Base-by-base conservation (phyloP, 2,113 vertebrate species). In the Percina caprodes region DNA sequence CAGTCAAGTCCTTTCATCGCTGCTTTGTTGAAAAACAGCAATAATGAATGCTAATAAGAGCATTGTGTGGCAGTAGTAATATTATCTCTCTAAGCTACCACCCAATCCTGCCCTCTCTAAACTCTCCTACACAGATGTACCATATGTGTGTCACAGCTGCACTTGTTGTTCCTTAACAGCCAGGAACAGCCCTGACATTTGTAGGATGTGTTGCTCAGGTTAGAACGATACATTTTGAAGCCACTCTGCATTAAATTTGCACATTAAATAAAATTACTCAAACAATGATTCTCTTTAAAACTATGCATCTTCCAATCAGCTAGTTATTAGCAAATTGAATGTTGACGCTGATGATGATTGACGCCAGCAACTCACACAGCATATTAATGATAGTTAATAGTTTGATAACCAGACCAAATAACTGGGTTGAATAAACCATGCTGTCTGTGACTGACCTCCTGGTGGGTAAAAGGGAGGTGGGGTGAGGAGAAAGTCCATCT, bases 401-500 rank as follows among this genome's bases (percentile, higher is more conserved):
- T 51, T 21, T 65, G 30, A 67, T 19, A 19, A 13, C 26, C 6
- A 54, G 52, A 58, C 46, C 5, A 42, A 58, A 58, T 42, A 42
- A 73, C 21, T 26, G 4, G 5, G 9, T 0, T 26, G 14, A 21
- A 72, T 45, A 39, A 76, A 54, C 1, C 75, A 71, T 4, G 35
- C 6, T 4, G 33, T 45, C 24, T 0, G 62, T 60, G 69, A 87
- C 96, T 94, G 79, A 99, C 98, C 96, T 91, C 92, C 96, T 10
- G 72, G 68, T 26, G 97, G 97, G 91, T 97, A 98, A 84, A 93
- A 93, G 69, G 93, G 48, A 1, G 96, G 96, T 6, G 92, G 90
- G 0, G 90, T 72, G 15, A 94, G 48, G 73, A 94, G 91, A 19
- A 98, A 99, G 91, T 99, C 96, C 90, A 98, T 94, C 88, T 99